Conservation (phyloP, 2,113 vertebrate genomes). For the Microcebus tavaratra region DNA sequence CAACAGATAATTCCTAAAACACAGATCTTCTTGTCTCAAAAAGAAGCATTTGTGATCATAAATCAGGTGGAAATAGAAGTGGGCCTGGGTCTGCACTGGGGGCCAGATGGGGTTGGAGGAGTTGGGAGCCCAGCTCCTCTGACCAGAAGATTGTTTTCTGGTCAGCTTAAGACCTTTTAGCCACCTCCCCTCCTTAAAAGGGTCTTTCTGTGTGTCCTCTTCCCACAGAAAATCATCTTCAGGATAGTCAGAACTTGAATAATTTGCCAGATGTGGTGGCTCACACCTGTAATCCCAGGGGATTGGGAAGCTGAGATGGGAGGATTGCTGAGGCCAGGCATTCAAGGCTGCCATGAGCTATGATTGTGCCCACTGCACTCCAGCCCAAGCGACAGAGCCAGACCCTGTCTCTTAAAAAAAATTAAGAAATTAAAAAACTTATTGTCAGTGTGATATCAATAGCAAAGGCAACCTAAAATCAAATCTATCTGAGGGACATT, state of each 20-base stretch:
- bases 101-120: not conserved
- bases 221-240: not conserved
- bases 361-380: too few species aligned
- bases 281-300: too few species aligned
- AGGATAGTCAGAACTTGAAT: not conserved
- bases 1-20: not conserved
- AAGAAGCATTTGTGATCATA: not conserved
- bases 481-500: not conserved
- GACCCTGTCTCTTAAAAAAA: too few species aligned
- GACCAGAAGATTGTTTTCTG: not conserved
- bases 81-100: not conserved
- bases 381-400: too few species aligned
- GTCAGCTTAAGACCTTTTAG: not conserved
- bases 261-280: not conserved
- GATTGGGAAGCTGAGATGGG: too few species aligned
- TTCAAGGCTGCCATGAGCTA: too few species aligned
- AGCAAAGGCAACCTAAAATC: not conserved
- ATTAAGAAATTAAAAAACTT: not conserved
- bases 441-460: not conserved
- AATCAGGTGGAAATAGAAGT: not conserved
- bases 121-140: not conserved
- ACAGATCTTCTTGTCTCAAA: not conserved
- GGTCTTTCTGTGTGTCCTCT: not conserved
- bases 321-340: too few species aligned
- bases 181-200: not conserved